phyloP scores from a whole-genome alignment of 2,113 vertebrate species.

The Pycnonotus jocosus region DNA sequence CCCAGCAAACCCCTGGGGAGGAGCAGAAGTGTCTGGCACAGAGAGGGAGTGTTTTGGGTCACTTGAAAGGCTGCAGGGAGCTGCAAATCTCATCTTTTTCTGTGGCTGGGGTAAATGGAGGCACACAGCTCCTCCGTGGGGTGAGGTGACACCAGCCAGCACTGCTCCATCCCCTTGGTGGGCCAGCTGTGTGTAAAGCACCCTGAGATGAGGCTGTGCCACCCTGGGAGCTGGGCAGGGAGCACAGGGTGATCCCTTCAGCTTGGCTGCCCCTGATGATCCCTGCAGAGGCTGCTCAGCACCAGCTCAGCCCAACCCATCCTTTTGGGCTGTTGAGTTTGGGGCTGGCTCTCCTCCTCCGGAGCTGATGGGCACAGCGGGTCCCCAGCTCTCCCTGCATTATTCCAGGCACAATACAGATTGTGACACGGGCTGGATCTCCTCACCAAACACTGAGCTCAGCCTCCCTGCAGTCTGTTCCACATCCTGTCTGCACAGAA shows the following conservation, averaged over 20 bases:
- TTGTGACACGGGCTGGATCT: neutral
- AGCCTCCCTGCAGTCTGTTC: neutral
- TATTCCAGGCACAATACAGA: neutral
- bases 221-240: neutral
- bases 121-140: neutral
- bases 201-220: neutral
- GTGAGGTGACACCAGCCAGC: neutral
- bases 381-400: neutral
- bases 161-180: neutral
- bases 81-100: neutral
- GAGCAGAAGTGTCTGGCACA: neutral
- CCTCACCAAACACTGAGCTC: neutral
- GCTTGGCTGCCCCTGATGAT: neutral
- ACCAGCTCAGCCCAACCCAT: neutral
- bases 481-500: neutral
- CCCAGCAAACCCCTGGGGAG: neutral
- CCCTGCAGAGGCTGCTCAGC: neutral
- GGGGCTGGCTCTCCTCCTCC: neutral
- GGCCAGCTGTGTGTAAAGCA: neutral
- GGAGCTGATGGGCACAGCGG: constrained; percentile 16
- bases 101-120: neutral
- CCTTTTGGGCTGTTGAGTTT: neutral
- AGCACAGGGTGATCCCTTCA: neutral
- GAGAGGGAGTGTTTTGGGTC: neutral
- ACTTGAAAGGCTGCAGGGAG: neutral